A percentile compares a stretch with the other conserved stretches of the same genome.
Evolutionary conservation across 2,113 vertebrate genomes (phyloP).

Genomic region (sheep (Ovis aries)): DNA sequence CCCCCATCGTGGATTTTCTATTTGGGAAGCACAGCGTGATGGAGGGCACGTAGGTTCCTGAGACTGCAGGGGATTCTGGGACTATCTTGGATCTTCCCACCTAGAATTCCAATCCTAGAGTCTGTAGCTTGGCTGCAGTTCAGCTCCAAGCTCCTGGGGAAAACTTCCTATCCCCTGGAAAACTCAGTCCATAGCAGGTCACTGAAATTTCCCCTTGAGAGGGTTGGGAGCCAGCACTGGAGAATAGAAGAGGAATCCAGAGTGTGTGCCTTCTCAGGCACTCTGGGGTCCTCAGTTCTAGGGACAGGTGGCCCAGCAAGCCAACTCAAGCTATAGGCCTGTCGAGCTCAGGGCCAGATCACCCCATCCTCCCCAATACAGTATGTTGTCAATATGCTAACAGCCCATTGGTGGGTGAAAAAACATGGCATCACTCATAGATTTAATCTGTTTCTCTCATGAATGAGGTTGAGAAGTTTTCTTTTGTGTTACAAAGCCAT

Average conservation of each 20-base stretch:
- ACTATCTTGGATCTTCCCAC: background rate
- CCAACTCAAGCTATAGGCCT: background rate
- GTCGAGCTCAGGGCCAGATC: background rate
- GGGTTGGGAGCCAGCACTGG: fast-evolving
- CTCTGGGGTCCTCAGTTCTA: background rate
- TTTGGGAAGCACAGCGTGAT: background rate
- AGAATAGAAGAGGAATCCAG: background rate
- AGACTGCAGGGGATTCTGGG: background rate
- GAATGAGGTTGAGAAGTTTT: background rate
- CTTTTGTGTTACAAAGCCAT: background rate
- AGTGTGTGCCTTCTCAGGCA: background rate
- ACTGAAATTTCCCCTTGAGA: background rate
- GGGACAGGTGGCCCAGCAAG: background rate
- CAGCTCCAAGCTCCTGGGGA: background rate
- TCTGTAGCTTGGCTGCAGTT: background rate
- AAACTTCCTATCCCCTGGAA: background rate
- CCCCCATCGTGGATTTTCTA: background rate
- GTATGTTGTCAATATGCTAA: fast-evolving
- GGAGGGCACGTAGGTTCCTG: background rate
- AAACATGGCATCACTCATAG: background rate
- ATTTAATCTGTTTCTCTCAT: background rate
- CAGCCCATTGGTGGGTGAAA: background rate
- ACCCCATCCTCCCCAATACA: background rate
- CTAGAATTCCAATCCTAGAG: background rate
- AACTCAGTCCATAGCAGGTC: background rate